Evolutionary conservation across 2,113 vertebrate species (phyloP).

Genomic region (Etheostoma spectabile): DNA sequence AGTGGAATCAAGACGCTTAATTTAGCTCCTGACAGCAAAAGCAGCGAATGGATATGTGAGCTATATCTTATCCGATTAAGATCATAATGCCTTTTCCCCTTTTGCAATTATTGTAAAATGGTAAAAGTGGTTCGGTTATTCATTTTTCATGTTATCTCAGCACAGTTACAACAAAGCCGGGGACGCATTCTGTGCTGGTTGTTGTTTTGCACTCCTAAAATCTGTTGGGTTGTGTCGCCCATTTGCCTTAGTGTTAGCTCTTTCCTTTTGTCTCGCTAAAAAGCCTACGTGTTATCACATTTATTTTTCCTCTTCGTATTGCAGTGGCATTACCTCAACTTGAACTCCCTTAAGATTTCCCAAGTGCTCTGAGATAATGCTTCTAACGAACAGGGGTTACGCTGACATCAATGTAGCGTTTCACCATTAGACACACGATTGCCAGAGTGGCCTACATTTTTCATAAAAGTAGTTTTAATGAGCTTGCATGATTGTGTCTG

Average conservation of each 20-base stretch:
- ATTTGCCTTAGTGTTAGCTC: conserved; percentile 6
- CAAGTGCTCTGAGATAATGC: conserved; percentile 54
- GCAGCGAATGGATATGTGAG: conserved; percentile 51
- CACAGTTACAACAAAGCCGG: conserved; percentile 13
- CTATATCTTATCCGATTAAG: conserved; percentile 68
- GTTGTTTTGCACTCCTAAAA: conserved; percentile 40
- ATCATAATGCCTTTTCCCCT: conserved; percentile 53
- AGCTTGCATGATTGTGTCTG: conserved; percentile 43
- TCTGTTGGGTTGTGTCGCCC: conserved; percentile 19
- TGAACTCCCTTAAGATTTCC: conserved; percentile 53
- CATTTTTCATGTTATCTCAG: conserved; percentile 26
- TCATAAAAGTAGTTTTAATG: conserved; percentile 59
- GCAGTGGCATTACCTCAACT: conserved; percentile 33
- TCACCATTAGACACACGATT: conserved; percentile 22
- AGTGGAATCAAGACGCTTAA: conserved; percentile 74
- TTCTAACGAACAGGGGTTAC: conserved; percentile 41
- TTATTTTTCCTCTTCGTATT: conserved; percentile 36
- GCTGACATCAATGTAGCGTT: conserved; percentile 37
- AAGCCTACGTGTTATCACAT: conserved; percentile 38
- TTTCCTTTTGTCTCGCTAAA: conserved; percentile 40
- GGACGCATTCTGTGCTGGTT: conserved; percentile 15
- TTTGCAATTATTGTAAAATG: conserved; percentile 61
- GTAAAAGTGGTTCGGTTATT: conserved; percentile 43
- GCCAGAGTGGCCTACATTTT: conserved; percentile 64
- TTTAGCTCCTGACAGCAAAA: conserved; percentile 72